Base-by-base conservation (phyloP, 2,113 vertebrate genomes). In the Pogona vitticeps region DNA sequence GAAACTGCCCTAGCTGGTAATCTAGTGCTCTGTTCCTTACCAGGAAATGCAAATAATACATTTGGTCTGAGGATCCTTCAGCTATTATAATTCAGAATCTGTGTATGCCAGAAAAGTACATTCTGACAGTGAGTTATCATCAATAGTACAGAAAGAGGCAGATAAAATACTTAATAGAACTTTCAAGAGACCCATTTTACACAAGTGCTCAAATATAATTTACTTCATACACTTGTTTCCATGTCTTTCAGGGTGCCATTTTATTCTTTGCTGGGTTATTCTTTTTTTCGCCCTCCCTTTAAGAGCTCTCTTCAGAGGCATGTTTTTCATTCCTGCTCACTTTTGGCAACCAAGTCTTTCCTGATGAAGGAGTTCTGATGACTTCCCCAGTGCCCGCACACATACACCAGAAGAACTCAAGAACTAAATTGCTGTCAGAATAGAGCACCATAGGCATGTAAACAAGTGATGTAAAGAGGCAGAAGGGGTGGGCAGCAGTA, bases 51-150 rank as follows among this genome's bases (percentile, higher is more conserved):
- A 94, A 92, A 89, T 85, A 67, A n/a, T 88, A 90, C 88, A 85
- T 89, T 88, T 86, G 85, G 83, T 71, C 92, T 85, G 80, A 33
- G 14, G 65, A 75, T 88, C 86, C 80, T 93, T 92, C 80, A 83
- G 85, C 90, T 90, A 90, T 86, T 90, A 52, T 91, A 91, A 90
- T 88, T 92, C 88, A 75, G 63, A 3, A 77, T 13, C 8, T 65
- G n/a, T 82, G 33, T 87, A 31, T 88, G 87, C 46, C 61, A 67
- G 21, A 6, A 94, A 95, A 95, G 93, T 70, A 80, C 90, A 92
- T 94, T 92, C 38, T 91, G 87, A 91, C 78, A 92, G 21, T 28
- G 94, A 88, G 81, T 92, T 85, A 71, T 94, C 93, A 89, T 90
- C 78, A 71, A 76, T 65, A 40, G 87, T 36, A 0, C 10, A 91